Percentiles rank a stretch among this genome's conserved stretches.
Evolutionary conservation across 1,140 invertebrate genomes (phyloP).

Genomic region (Chelonus insularis): DNA sequence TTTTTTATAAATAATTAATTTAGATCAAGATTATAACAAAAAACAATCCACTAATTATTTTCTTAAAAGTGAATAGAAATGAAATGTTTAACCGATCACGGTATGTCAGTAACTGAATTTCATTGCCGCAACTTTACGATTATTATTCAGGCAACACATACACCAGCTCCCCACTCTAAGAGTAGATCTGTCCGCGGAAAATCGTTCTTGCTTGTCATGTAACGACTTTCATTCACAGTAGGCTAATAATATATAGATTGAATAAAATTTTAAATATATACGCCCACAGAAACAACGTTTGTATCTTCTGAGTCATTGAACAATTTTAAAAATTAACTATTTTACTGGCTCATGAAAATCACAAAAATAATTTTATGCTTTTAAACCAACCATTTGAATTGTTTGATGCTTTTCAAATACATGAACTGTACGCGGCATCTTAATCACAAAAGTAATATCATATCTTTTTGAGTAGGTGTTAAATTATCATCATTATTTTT

Average conservation of each 20-base stretch:
- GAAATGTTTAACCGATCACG: constrained; percentile 1
- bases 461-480: neutral
- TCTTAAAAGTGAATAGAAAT: neutral
- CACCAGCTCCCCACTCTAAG: constrained; percentile 16
- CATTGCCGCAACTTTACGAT: constrained; percentile 11
- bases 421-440: neutral
- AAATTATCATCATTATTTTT: neutral
- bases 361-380: neutral
- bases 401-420: neutral
- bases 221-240: constrained; percentile 26
- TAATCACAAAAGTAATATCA: neutral
- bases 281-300: neutral
- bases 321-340: neutral
- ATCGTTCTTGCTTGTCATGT: constrained; percentile 16
- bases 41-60: no score
- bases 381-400: neutral
- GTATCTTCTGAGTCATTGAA: neutral
- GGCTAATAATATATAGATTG: constrained; percentile 2
- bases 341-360: neutral
- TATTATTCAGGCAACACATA: constrained; percentile 26
- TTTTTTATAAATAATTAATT: no score
- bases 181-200: constrained; percentile 22
- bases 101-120: constrained; percentile 25
- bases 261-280: constrained; percentile 10
- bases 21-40: no score